Conservation (phyloP, 1,140 invertebrate genomes). For the Telenomus remus region DNA sequence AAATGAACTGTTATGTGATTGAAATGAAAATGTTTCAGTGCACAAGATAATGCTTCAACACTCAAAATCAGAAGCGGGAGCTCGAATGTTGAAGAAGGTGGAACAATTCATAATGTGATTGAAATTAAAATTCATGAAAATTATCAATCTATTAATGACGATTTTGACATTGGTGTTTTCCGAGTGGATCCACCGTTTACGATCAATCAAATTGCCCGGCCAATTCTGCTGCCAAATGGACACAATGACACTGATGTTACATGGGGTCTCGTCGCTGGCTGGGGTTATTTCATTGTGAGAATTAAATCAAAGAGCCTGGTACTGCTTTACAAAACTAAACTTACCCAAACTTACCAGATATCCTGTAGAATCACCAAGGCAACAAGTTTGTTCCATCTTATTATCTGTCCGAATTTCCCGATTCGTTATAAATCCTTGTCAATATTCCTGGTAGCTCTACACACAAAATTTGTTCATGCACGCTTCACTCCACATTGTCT, state of each 20-base stretch:
- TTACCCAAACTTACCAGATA: no score
- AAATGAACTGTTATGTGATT: no score
- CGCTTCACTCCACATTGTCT: no score
- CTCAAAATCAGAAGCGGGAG: constrained; percentile 62
- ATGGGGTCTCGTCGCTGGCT: constrained; percentile 53
- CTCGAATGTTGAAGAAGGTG: constrained; percentile 54
- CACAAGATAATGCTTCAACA: constrained; percentile 5
- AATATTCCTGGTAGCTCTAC: no score
- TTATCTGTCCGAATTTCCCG: no score
- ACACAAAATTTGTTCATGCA: no score
- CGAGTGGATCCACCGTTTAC: constrained; percentile 59
- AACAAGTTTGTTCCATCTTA: no score
- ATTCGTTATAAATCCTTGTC: no score
- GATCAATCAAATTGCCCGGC: constrained; percentile 26
- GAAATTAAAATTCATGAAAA: constrained; percentile 65
- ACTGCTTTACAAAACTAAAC: neutral
- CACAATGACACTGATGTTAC: neutral
- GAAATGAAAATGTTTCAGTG: constrained; percentile 7
- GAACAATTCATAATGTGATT: constrained; percentile 61
- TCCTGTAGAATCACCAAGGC: no score
- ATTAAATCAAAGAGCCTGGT: constrained; percentile 3
- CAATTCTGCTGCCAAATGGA: constrained; percentile 33
- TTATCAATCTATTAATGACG: constrained; percentile 66
- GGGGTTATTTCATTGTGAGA: constrained; percentile 54
- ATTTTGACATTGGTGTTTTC: constrained; percentile 77